A percentile compares a stretch with the other conserved stretches of the same genome.
phyloP scores from a whole-genome alignment of 2,888 invertebrate species.

The Rotaria socialis region DNA sequence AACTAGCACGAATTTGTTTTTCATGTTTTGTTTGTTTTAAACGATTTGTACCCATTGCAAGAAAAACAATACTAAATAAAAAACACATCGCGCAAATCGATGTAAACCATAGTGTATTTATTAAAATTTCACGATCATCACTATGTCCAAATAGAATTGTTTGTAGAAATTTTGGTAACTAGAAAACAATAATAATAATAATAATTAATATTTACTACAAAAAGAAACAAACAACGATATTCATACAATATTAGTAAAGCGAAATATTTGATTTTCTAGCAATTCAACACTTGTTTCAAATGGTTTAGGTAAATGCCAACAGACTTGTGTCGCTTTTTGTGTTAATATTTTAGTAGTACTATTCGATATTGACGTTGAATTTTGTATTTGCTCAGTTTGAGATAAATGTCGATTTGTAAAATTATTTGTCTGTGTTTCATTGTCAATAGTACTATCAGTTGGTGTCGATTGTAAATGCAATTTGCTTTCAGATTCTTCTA shows the following conservation, averaged over 20 bases:
- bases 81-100: neutral
- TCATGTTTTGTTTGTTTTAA: slow-evolving; percentile 17
- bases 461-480: too few species aligned
- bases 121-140: neutral
- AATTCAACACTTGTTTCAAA: slow-evolving; percentile 8
- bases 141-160: neutral
- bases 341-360: neutral
- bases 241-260: neutral
- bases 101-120: neutral
- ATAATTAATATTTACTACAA: neutral
- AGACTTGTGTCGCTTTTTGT: neutral
- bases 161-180: slow-evolving; percentile 28
- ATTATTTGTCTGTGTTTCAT: neutral
- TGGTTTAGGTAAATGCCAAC: neutral
- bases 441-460: neutral
- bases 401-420: too few species aligned
- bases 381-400: too few species aligned
- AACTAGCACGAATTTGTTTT: neutral
- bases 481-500: neutral
- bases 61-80: neutral
- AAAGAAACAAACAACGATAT: neutral
- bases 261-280: slow-evolving; percentile 9
- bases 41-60: neutral
- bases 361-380: neutral
- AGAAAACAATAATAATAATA: neutral